A percentile compares a stretch with the other conserved stretches of the same genome.
phyloP scores from a whole-genome alignment of 2,888 invertebrate species.

The Diarsia rubi region DNA sequence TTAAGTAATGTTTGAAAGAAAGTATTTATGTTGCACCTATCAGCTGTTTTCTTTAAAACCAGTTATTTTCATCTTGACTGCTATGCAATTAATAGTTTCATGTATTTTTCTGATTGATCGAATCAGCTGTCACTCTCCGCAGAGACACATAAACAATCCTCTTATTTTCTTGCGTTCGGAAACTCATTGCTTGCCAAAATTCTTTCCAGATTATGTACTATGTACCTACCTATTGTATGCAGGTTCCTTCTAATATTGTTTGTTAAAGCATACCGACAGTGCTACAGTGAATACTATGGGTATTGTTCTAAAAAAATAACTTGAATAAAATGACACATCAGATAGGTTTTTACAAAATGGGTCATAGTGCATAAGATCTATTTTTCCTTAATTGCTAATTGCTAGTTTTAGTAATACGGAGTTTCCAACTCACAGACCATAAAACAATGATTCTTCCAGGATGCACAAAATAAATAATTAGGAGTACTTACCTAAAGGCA shows the following conservation, averaged over 20 bases:
- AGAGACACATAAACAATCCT: not conserved
- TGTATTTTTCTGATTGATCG: not conserved
- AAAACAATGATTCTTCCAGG: not conserved
- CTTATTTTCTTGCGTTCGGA: not conserved
- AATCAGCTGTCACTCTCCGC: not conserved
- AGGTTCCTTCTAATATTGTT: not conserved
- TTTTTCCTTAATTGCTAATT: conserved; percentile 1
- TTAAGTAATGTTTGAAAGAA: conserved; percentile 27
- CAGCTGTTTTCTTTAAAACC: conserved; percentile 32
- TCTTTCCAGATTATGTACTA: not conserved
- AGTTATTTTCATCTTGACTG: not conserved
- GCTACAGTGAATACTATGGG: not conserved
- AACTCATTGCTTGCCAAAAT: conserved; percentile 13
- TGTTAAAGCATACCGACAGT: not conserved
- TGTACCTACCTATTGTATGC: not conserved
- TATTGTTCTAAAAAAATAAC: not conserved
- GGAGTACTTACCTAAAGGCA: not conserved
- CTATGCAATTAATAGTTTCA: not conserved
- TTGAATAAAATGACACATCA: not conserved
- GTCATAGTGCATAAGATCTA: not conserved
- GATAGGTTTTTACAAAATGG: not conserved
- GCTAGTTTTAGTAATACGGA: not conserved
- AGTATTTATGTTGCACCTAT: conserved; percentile 14
- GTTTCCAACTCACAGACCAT: not conserved
- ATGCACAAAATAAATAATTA: not conserved